Base-by-base conservation (phyloP, 1,140 invertebrate species). In the Battus philenor region DNA sequence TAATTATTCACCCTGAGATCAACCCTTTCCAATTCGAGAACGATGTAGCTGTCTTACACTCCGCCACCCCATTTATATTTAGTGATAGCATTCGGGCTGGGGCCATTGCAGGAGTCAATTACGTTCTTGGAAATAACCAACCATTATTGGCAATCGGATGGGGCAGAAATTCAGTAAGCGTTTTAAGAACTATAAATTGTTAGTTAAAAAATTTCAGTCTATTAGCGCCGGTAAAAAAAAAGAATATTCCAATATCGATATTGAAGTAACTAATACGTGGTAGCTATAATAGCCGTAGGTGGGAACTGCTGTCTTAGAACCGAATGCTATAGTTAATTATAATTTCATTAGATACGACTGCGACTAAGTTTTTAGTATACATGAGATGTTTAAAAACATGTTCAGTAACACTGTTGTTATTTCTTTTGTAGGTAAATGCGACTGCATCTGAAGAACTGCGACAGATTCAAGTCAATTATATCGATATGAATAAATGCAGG, bases 21-120 rank as follows among this genome's bases (percentile, higher is more conserved):
- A 88, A 88, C 46, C 45, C 73, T 0, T 41, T 54, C 0, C 90
- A 88, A 48, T 65, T 90, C 1, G 66, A 85, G 1, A 90, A 92
- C 56, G 91, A 93, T 52, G 59, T 93, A 5, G 90, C 90, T 9
- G 26, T 65, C 6, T 0, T 65, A 6, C 48, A 54, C 4, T 10
- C 36, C 2, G 3, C 41, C 0, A 15, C 30, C 7, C 34, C 87
- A n/a, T 73, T 90, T 1, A 51, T 75, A n/a, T 55, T 36, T 20
- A 52, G 39, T 43, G 56, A 46, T 8, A 18, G 17, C n/a, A 51
- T 51, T 0, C 43, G 16, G 1, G 26, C 54, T 2, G 52, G 20
- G 0, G 31, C 13, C 11, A 64, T 61, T 24, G 50, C 57, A 41
- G 52, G 57, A 8, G 3, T 49, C n/a, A 64, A 58, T 10, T 70